Evolutionary conservation across 2,113 vertebrate genomes (phyloP), one percentile per base, ranked within the genome.

Genomic region (Elgaria multicarinata): DNA sequence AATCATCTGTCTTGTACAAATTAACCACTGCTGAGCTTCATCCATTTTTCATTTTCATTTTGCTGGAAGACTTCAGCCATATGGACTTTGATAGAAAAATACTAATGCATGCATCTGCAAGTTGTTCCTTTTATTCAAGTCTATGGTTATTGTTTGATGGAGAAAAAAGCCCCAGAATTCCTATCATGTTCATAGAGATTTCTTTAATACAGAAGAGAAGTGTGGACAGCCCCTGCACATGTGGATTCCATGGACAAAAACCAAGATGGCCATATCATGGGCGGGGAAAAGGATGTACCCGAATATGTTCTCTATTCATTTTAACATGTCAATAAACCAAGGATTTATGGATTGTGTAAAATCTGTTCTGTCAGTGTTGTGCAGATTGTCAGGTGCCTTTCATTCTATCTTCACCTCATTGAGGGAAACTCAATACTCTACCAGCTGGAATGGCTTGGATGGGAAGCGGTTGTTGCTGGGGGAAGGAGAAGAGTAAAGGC

Each of bases 1-100:
- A 98, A 91, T 97, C 95, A 53, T 1, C 94, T 92, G 95, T 97
- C 90, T 94, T 95, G 78, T 86, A 96, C 98, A 93, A 69, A 89
- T 89, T 83, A 83, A 72, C n/a, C 39, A 72, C 18, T 16, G 46
- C 18, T 58, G 36, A 83, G 16, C 10, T n/a, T 62, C 7, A 82
- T 31, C 24, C n/a, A 31, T 74, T n/a, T 78, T 82, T 88, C 2
- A 50, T 10, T 13, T 53, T 0, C 39, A 7, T 53, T 62, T 28
- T 12, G 39, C 2, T 39, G 26, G 18, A 31, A 46, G 22, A 62
- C 71, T 84, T 89, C 83, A 53, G n/a, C 75, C n/a, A 84, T 16
- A 18, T 33, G 74, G 85, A 81, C 1, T 28, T 84, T 69, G 46
- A 77, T 84, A 18, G 20, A 79, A 33, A 75, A 44, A 3, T 36